Evolutionary conservation across 1,140 invertebrate genomes (phyloP).

Genomic region (Calliopsis andreniformis): DNA sequence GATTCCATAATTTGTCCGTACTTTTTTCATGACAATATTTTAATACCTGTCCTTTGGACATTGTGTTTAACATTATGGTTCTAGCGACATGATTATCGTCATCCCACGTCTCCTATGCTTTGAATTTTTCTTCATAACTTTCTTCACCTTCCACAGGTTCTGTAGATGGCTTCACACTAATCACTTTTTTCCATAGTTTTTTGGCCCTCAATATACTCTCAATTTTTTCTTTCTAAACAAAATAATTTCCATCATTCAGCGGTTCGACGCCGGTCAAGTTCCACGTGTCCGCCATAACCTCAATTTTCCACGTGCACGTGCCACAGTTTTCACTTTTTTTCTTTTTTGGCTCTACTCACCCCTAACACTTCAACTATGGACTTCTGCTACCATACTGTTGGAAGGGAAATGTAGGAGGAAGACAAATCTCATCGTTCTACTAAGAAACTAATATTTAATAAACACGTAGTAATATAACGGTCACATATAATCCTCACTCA

Average conservation of each 20-base stretch:
- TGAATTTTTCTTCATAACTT: neutral
- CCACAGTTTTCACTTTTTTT: no score
- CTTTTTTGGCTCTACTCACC: no score
- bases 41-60: neutral
- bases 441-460: no score
- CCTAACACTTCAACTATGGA: no score
- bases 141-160: conserved; percentile 3
- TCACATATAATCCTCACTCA: no score
- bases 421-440: no score
- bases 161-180: neutral
- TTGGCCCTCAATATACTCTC: neutral
- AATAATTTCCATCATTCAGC: neutral
- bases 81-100: conserved; percentile 7
- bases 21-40: conserved; percentile 6
- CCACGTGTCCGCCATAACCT: no score
- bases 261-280: no score
- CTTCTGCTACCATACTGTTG: no score
- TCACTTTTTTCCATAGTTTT: conserved; percentile 35
- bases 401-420: no score
- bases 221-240: neutral
- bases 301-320: no score
- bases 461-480: no score
- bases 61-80: conserved; percentile 7
- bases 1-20: neutral
- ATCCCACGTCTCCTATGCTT: neutral